Evolutionary conservation across 2,113 vertebrate genomes (phyloP).

Genomic region (western clawed frog (Xenopus tropicalis)): DNA sequence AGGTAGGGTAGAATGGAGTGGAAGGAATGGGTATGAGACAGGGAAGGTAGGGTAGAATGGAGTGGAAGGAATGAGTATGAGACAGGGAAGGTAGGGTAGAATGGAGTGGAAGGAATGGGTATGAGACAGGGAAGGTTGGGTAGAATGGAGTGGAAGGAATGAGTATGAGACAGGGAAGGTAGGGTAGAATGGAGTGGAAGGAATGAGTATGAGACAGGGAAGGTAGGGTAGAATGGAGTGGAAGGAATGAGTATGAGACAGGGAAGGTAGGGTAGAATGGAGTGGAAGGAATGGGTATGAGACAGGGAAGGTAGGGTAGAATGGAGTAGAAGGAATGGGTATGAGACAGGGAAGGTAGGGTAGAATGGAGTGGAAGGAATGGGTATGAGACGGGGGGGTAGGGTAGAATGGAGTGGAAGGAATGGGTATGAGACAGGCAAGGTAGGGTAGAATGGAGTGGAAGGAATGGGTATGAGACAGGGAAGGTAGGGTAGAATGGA

Average conservation of each 20-base stretch:
- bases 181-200: too few relatives aligned
- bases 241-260: background rate
- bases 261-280: background rate
- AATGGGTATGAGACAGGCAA: background rate
- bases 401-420: too few relatives aligned
- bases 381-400: background rate
- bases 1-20: too few relatives aligned
- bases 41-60: background rate
- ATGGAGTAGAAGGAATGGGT: background rate
- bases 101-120: background rate
- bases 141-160: background rate
- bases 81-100: background rate
- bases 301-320: background rate
- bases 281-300: background rate
- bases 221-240: too few relatives aligned
- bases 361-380: background rate
- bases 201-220: background rate
- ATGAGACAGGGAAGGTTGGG: background rate
- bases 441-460: too few relatives aligned
- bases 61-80: background rate
- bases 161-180: background rate
- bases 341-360: background rate
- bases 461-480: background rate
- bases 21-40: background rate
- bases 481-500: background rate